Evolutionary conservation across 2,888 invertebrate genomes (phyloP), one percentile per base, ranked within the genome.

Genomic region (Torymus auratus): DNA sequence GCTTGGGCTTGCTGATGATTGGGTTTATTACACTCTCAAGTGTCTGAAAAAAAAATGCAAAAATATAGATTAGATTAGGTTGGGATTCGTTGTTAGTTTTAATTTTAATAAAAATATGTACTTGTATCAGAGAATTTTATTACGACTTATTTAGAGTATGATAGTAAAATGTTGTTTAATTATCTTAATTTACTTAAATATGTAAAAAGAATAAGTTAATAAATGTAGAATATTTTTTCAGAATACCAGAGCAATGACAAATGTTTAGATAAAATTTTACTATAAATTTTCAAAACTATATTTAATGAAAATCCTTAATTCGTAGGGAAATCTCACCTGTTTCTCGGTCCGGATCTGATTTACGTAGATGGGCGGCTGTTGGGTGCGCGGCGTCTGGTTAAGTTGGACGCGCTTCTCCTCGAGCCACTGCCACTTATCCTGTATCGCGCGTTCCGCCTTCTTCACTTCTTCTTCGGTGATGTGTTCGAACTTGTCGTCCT

Each of bases 1-100:
- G 98, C 91, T 97, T 97, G 72, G 97, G 96, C 90, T 97, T 97
- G 91, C 96, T 97, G 83, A 98, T 91, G 84, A 98, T 95, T 7
- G 97, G 95, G 77, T 88, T 89, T 62, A 94, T 93, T 20, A 91
- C 88, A 53, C 87, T 91, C 83, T 94, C 94, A 84, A 94, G 91
- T 15, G 90, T 87, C 93, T 94, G 88, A 7, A 41, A 41, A 41
- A 41, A 4, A 41, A 41, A 7, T 41, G 7, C 7, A 55, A 80
- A 69, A 65, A 41, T 20, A 58, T 69, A 68, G 53, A 56, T 20
- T n/a, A n/a, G n/a, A 28, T 13, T 13, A 17, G 1, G 12, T 62
- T 58, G 5, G 7, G 1, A 41, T 41, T 41, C 7, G 7, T 41
- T 7, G 41, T 41, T 41, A 41, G 41, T 41, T 41, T 5, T 1